Percentiles rank a stretch among this genome's conserved stretches.
These are phyloP conservation scores for Bucco capensis DNA, from an alignment of 2,113 vertebrate species.

Conservation along the genomic window DNA sequence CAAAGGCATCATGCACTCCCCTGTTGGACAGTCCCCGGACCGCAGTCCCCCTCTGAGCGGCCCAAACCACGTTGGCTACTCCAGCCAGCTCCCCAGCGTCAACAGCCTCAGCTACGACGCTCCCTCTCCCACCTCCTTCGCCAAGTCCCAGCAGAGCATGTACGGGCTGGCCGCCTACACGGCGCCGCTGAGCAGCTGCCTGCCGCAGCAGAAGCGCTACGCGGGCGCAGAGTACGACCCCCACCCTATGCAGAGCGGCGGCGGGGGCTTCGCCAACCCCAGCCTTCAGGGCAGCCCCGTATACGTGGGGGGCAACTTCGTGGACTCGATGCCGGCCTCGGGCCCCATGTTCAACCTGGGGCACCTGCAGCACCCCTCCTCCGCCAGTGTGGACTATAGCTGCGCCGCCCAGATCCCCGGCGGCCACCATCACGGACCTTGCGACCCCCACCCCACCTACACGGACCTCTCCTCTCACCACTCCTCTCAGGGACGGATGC, in stretches of 20 bases:
- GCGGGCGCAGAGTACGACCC: conserved; percentile 94
- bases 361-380: conserved; percentile 97
- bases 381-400: conserved; percentile 99
- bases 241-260: conserved; percentile 92
- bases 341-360: conserved; percentile 98
- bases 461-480: conserved; percentile 99
- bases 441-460: conserved; percentile 98
- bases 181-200: conserved; percentile 93
- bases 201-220: conserved; percentile 98
- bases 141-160: conserved; percentile 97
- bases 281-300: conserved; percentile 98
- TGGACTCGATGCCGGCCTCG: conserved; percentile 98
- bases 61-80: conserved; percentile 90
- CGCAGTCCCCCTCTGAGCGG: conserved; percentile 92
- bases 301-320: conserved; percentile 97
- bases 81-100: conserved; percentile 89
- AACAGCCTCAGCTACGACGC: conserved; percentile 91
- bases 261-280: conserved; percentile 90
- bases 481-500: conserved; percentile 99
- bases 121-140: conserved; percentile 94
- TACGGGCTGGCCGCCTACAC: conserved; percentile 98
- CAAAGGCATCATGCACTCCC: conserved; percentile 97
- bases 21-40: conserved; percentile 94
- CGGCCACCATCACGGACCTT: conserved; percentile 98
- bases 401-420: conserved; percentile 98